Conservation (phyloP, 1,140 invertebrate species). For the Acarapis woodi region DNA sequence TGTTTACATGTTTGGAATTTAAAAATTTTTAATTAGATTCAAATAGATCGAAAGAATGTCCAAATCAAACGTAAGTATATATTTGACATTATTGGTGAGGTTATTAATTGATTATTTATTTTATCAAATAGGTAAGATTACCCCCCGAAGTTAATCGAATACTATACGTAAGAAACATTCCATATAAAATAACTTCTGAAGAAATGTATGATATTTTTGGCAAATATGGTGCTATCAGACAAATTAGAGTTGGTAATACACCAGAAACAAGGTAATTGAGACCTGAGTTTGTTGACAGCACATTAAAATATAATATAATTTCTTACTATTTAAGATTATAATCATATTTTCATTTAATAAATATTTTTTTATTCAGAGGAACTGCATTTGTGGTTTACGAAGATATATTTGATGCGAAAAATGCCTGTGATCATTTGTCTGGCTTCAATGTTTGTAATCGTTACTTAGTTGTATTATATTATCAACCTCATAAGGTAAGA, state of each 20-base stretch:
- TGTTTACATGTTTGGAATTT: too few species aligned
- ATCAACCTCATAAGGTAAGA: conserved; percentile 29
- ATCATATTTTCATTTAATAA: conserved; percentile 34
- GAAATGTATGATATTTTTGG: conserved; percentile 99
- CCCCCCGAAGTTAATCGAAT: conserved; percentile 96
- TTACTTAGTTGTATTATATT: conserved; percentile 91
- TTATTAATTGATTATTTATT: too few species aligned
- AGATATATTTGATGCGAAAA: conserved; percentile 99
- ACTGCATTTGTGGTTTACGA: conserved; percentile 98
- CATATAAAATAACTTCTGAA: conserved; percentile 98
- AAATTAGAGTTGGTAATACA: conserved; percentile 61
- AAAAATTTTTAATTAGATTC: too few species aligned
- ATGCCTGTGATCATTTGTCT: conserved; percentile 94
- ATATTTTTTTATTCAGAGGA: conserved; percentile 84
- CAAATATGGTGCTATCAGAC: conserved; percentile 94
- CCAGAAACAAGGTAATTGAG: neutral
- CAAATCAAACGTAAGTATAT: too few species aligned
- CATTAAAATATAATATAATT: neutral
- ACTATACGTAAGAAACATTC: conserved; percentile 82
- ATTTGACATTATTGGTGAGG: too few species aligned
- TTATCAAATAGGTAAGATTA: conserved; percentile 83
- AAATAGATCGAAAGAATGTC: too few species aligned
- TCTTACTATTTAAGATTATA: neutral
- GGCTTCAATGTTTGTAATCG: conserved; percentile 98
- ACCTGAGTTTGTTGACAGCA: neutral